Conservation (phyloP, 2,113 vertebrate genomes). For the Hypomesus transpacificus region DNA sequence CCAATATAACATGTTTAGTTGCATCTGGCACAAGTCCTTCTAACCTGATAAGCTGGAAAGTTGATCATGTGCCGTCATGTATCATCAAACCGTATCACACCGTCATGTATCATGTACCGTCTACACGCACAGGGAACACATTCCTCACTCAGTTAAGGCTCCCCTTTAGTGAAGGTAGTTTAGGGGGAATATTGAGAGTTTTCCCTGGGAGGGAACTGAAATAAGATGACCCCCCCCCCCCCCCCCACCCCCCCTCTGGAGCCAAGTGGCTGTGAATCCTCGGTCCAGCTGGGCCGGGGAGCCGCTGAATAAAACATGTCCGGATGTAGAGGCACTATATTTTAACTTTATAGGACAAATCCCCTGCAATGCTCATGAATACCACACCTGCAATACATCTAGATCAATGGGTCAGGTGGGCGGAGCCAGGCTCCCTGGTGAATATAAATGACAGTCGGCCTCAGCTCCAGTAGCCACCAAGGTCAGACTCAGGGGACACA, state of each 20-base stretch:
- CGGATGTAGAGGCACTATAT: constrained; percentile 52
- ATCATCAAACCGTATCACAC: too few species aligned
- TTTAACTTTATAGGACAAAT: constrained; percentile 71
- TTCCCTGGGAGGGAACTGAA: constrained; percentile 2
- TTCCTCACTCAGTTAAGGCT: background rate
- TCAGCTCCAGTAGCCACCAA: constrained; percentile 44
- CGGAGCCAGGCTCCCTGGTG: constrained; percentile 49
- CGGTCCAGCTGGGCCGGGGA: constrained; percentile 40
- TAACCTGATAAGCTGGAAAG: too few species aligned
- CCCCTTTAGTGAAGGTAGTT: constrained; percentile 16
- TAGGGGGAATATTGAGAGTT: constrained; percentile 17
- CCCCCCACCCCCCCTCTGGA: constrained; percentile 8
- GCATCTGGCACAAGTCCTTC: too few species aligned
- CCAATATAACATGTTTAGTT: too few species aligned
- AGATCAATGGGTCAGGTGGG: constrained; percentile 61
- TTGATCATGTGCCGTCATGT: too few species aligned
- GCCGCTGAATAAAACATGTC: constrained; percentile 74
- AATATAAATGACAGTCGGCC: constrained; percentile 59
- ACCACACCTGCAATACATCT: constrained; percentile 63
- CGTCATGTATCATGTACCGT: too few species aligned
- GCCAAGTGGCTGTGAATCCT: constrained; percentile 39
- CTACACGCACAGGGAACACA: constrained; percentile 10
- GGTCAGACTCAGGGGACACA: constrained; percentile 52
- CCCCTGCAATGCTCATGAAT: constrained; percentile 63
- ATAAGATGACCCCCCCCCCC: constrained; percentile 2